Base-by-base conservation (phyloP, 1,140 invertebrate genomes). In the Globodera ellingtonae region DNA sequence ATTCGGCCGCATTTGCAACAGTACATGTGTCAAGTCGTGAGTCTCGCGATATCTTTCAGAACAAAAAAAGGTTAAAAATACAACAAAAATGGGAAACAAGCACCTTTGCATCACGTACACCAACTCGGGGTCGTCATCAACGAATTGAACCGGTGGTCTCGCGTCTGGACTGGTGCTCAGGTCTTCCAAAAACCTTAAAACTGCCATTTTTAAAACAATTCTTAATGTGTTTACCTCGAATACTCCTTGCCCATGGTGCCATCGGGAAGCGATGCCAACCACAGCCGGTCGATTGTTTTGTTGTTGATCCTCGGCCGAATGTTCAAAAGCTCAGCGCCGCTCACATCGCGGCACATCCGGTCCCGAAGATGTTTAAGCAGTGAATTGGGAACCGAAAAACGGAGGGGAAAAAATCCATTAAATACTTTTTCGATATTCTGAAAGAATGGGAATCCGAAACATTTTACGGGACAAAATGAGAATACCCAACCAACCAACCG, bases 21-120 rank as follows among this genome's bases (percentile, higher is more conserved):
- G 90, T 0, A 95, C 93, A 90, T 99, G 97, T 79, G 95, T 93
- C 72, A 99, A 92, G 91, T 99, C 97, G 90, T 99, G 97, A 21
- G 94, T 93, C 91, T 99, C 96, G 83, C 97, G 93, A 89, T 98
- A 98, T 65, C 82, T 84, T n/a, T 50, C 35, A 65, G 52, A 78
- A 48, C 15, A 15, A n/a, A 35, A 35, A 48, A 44, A 80, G 24
- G 48, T 62, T 15, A 75, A 80, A 66, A 79, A 15, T 70, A n/a
- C 18, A 80, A 24, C 24, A 10, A 24, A 24, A 50, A 66, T 15
- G 4, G 46, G 15, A 80, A 47, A 72, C 7, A 50, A 21, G 10
- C 2, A 59, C 67, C 97, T 91, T 90, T 97, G 95, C 94, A 98
- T 97, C 4, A 98, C 93, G 91, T 98, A 99, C 47, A 95, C 95